Conservation (phyloP, 2,797 vertebrate genomes). For the Zenarchopterus dispar region DNA sequence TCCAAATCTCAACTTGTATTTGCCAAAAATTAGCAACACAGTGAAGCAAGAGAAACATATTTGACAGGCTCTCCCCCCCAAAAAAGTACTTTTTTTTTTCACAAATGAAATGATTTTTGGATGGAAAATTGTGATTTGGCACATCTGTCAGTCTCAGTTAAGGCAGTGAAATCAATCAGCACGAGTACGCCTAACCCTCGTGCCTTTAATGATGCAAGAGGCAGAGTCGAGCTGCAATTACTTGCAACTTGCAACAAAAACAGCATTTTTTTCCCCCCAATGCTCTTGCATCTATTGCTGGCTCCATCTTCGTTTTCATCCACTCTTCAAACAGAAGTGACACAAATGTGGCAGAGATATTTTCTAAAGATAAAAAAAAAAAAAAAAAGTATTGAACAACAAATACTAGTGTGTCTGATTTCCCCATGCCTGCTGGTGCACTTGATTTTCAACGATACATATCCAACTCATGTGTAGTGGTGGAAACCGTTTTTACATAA, state of each 20-base stretch:
- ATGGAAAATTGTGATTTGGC: constrained; percentile 73
- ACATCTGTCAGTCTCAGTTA: constrained; percentile 76
- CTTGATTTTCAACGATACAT: not conserved
- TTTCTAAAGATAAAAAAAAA: constrained; percentile 14
- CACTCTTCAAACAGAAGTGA: constrained; percentile 23
- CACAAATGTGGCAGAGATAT: constrained; percentile 15
- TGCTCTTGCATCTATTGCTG: constrained; percentile 45
- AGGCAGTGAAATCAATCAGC: constrained; percentile 72
- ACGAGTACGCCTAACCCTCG: constrained; percentile 41
- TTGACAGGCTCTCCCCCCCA: constrained; percentile 49
- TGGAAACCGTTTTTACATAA: constrained; percentile 13
- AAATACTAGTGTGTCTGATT: constrained; percentile 68
- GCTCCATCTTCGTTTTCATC: constrained; percentile 21
- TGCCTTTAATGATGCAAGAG: constrained; percentile 69
- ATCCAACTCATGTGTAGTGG: constrained; percentile 34
- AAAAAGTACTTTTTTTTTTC: constrained; percentile 10
- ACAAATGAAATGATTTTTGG: constrained; percentile 47
- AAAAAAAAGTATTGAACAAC: constrained; percentile 37
- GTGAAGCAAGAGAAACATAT: constrained; percentile 29
- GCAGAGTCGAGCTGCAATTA: constrained; percentile 64
- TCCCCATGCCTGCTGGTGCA: constrained; percentile 30
- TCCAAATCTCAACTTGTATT: constrained; percentile 28
- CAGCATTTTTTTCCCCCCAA: constrained; percentile 29
- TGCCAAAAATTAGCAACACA: constrained; percentile 40
- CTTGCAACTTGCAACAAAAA: constrained; percentile 54